Conservation (phyloP, 37 sponge, comb jelly and placozoan species). For the Beroe ovata region DNA sequence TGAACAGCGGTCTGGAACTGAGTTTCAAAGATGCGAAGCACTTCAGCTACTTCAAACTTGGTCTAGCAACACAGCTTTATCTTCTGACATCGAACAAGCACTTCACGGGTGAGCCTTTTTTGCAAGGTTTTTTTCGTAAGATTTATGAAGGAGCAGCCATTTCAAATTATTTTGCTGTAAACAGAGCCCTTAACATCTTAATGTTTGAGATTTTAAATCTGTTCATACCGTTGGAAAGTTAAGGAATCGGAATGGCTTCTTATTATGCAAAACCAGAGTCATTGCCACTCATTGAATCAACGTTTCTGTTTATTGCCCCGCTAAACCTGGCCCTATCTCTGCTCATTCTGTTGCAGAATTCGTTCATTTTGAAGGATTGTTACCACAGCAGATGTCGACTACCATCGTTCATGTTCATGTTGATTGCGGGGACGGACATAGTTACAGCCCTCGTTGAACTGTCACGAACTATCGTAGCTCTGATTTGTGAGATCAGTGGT, state of each 20-base stretch:
- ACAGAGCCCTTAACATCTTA: too few species aligned
- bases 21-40: constrained; percentile 30
- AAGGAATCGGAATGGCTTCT: too few species aligned
- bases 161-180: too few species aligned
- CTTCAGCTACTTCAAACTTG: constrained; percentile 59
- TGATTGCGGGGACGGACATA: neutral
- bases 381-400: neutral
- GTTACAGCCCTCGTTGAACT: neutral
- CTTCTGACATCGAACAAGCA: constrained; percentile 21
- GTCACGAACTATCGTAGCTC: neutral
- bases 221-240: too few species aligned
- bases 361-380: neutral
- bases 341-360: neutral
- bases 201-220: too few species aligned
- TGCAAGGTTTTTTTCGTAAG: too few species aligned
- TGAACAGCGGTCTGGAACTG: constrained; percentile 7
- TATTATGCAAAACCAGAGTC: neutral
- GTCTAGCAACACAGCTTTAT: constrained; percentile 28
- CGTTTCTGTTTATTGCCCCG: constrained; percentile 2
- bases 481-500: neutral
- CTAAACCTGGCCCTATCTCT: neutral
- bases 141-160: neutral
- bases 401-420: constrained; percentile 22
- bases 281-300: neutral
- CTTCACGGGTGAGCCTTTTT: constrained; percentile 58